Percentiles rank a stretch among this genome's conserved stretches.
Evolutionary conservation across 2,888 invertebrate species (phyloP).

Genomic region (Chrysolina haemoptera): DNA sequence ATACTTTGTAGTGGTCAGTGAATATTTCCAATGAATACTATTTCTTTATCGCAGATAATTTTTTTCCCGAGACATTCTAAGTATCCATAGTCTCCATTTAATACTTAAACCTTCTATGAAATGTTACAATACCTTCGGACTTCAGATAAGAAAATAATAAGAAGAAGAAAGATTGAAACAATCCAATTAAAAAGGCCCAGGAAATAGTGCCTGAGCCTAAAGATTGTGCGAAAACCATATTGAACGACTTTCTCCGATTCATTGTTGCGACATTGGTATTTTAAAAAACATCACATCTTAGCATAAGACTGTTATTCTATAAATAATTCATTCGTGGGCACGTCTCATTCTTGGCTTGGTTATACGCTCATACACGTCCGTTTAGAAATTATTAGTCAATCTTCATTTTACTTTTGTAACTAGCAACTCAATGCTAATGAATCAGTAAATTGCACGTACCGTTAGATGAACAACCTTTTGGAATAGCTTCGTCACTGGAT

Average conservation of each 20-base stretch:
- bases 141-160: no score
- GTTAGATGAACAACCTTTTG: conserved; percentile 29
- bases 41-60: no score
- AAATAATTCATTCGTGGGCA: conserved; percentile 25
- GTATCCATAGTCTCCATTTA: no score
- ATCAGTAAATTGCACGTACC: conserved; percentile 14
- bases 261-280: background rate
- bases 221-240: background rate
- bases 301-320: conserved; percentile 27
- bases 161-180: no score
- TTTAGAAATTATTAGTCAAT: conserved; percentile 9
- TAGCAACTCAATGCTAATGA: conserved; percentile 7
- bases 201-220: no score
- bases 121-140: no score
- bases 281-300: background rate
- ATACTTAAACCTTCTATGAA: no score
- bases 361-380: conserved; percentile 13
- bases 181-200: no score
- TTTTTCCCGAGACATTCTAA: no score
- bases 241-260: background rate
- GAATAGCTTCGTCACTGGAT: conserved; percentile 12
- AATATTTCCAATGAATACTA: no score
- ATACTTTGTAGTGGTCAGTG: no score
- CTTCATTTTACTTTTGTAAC: conserved; percentile 21
- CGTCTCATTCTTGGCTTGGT: conserved; percentile 15